Conservation (phyloP, 2,888 invertebrate species). For the Leptodirus hochenwartii region DNA sequence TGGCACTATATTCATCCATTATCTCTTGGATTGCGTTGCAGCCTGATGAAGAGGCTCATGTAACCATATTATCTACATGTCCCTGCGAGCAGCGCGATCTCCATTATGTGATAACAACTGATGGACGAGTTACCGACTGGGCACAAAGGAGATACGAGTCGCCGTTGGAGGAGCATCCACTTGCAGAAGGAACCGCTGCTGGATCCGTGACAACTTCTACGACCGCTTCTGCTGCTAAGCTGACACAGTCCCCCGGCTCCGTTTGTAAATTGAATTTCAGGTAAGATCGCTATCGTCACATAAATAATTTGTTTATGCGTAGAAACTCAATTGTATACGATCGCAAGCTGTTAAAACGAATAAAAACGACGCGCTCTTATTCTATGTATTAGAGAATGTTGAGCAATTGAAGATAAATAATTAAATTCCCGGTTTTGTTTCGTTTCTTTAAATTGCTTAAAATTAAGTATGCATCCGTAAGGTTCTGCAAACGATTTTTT, state of each 20-base stretch:
- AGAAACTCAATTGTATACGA: no score
- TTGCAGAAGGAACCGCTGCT: conserved; percentile 7
- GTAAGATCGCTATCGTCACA: conserved; percentile 18
- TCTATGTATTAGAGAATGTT: no score
- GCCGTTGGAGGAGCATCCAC: conserved; percentile 17
- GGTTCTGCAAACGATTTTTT: no score
- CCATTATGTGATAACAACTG: conserved; percentile 44
- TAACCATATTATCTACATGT: conserved; percentile 45
- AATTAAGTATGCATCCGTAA: no score
- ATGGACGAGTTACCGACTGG: conserved; percentile 46
- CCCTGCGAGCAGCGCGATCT: conserved; percentile 42
- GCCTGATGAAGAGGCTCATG: conserved; percentile 44
- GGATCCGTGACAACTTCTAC: neutral
- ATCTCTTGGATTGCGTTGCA: no score
- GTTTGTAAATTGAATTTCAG: conserved; percentile 34
- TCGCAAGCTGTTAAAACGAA: no score
- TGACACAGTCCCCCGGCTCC: conserved; percentile 26
- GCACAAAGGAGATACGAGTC: conserved; percentile 33
- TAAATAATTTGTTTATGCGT: no score
- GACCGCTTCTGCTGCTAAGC: neutral
- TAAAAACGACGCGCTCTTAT: no score
- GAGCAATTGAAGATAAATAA: no score
- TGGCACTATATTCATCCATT: no score
- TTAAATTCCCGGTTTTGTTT: no score
- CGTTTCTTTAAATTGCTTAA: no score